phyloP scores from a whole-genome alignment of 2,113 vertebrate species.

The Corvus moneduloides region DNA sequence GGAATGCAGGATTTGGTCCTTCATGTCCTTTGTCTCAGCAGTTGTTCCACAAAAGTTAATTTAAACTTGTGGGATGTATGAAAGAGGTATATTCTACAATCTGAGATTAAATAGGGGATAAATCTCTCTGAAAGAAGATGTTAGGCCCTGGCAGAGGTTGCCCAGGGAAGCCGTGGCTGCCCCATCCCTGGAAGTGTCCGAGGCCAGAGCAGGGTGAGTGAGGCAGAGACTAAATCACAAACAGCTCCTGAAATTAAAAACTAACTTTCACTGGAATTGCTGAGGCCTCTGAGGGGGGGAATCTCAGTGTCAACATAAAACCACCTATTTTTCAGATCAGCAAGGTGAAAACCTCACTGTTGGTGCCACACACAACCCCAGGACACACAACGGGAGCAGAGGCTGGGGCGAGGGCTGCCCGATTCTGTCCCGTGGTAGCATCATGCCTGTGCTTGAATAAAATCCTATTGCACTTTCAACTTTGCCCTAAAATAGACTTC shows the following conservation, averaged over 20 bases:
- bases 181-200: not conserved
- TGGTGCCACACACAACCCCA: not conserved
- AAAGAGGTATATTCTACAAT: not conserved
- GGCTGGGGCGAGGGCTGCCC: not conserved
- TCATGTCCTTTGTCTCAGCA: not conserved
- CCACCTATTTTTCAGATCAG: not conserved
- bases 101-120: not conserved
- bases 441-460: not conserved
- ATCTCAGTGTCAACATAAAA: not conserved
- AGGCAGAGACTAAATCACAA: not conserved
- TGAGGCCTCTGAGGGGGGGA: not conserved
- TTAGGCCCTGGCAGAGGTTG: not conserved
- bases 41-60: not conserved
- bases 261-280: rapidly evolving
- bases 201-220: not conserved
- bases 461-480: not conserved
- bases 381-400: not conserved
- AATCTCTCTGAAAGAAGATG: not conserved
- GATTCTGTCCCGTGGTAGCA: rapidly evolving
- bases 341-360: not conserved
- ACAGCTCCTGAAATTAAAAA: not conserved
- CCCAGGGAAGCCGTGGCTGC: not conserved
- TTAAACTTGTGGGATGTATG: not conserved
- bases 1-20: not conserved
- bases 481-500: not conserved